Evolutionary conservation across 2,797 vertebrate genomes (phyloP), one percentile per base, ranked within the genome.

Genomic region (Premnoplex brunnescens): DNA sequence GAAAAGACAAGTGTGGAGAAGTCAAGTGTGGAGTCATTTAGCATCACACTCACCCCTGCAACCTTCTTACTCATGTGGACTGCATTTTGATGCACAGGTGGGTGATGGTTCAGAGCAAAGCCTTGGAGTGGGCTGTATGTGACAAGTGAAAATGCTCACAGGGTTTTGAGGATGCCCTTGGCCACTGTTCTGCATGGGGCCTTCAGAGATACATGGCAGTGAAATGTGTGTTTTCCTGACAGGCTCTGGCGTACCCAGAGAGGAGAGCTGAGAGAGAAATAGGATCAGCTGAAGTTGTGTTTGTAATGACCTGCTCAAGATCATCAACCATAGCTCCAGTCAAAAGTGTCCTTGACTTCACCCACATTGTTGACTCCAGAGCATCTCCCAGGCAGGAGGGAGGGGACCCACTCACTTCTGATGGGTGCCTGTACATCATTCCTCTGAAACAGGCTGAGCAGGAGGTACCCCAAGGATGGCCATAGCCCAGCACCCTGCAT

Each of bases 171-270:
- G 41, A 22, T 7, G 9, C 11, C 48, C 48, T 84, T 63, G 48
- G 48, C 26, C 54, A 7, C 43, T 75, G 49, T 34, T 80, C 58
- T 51, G 73, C 21, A 2, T 4, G 17, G 17, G 36, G 10, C 28
- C 64, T 84, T 60, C 1, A 1, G 37, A 63, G 32, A 22, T 22
- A 60, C 0, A 0, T 0, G 2, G 28, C 22, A 58, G 19, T 26
- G 21, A 68, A 60, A 58, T 6, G 23, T 24, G 24, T 30, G 14
- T n/a, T 76, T 71, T 63, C 63, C 66, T 72, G 28, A 37, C 52
- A 69, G 64, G 23, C 2, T 68, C 60, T 83, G 49, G 18, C n/a
- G 41, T 1, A 0, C 22, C 12, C 0, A 1, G 28, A 52, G 59
- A 44, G n/a, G 32, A 76, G 32, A 19, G 23, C 18, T 78, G 55